Percentiles rank a stretch among this genome's conserved stretches.
Evolutionary conservation across 2,797 vertebrate genomes (phyloP).

Genomic region (Hydrolagus colliei): DNA sequence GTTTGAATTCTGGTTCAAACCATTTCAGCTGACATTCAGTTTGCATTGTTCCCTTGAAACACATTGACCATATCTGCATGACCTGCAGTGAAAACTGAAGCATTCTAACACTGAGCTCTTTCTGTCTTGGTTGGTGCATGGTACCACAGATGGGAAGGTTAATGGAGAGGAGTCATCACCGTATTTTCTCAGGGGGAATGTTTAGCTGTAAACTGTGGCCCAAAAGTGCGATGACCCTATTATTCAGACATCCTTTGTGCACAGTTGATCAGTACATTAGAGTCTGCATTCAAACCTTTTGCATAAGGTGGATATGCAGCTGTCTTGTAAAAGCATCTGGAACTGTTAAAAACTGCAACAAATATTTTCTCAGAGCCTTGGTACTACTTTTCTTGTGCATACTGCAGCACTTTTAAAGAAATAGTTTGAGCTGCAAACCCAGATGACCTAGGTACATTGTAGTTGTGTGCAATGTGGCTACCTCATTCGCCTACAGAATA

Average conservation of each 20-base stretch:
- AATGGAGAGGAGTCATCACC: neutral
- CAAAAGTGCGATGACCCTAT: neutral
- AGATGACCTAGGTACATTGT: too few relatives aligned
- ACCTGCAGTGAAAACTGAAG: neutral
- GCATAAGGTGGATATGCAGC: too few relatives aligned
- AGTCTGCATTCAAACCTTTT: too few relatives aligned
- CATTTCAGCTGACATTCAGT: neutral
- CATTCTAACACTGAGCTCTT: neutral
- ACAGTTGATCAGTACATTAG: neutral
- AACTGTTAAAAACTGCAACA: too few relatives aligned
- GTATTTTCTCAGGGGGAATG: neutral
- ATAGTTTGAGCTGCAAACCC: too few relatives aligned
- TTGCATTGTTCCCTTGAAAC: neutral
- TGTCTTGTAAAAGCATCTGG: too few relatives aligned
- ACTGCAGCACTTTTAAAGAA: too few relatives aligned
- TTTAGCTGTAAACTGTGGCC: neutral
- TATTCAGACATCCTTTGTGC: neutral
- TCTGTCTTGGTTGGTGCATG: neutral
- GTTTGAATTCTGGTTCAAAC: constrained; percentile 3
- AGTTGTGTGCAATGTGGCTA: too few relatives aligned
- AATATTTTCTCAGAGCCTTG: too few relatives aligned
- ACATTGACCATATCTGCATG: neutral
- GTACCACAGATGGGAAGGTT: neutral
- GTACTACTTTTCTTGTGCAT: too few relatives aligned
- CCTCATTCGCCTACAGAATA: too few relatives aligned